Base-by-base conservation (phyloP, 2,797 vertebrate genomes). In the Lophius americanus region DNA sequence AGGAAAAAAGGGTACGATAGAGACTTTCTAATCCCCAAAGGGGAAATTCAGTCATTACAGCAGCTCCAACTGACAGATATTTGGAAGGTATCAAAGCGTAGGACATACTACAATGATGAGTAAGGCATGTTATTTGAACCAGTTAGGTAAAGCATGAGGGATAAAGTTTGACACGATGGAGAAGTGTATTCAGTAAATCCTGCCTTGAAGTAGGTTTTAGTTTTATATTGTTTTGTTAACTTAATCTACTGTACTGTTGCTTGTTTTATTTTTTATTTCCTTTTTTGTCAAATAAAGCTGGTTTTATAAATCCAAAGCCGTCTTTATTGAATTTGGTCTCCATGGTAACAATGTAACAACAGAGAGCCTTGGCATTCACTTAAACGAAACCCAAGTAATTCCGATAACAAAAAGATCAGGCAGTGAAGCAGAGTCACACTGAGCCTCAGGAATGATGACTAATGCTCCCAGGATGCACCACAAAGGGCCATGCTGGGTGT, bases 371-470 rank as follows among this genome's bases (percentile, higher is more conserved):
- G 38, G 69, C 53, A 9, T 14, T 61, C 66, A 68, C 67, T 55
- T 37, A 57, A 68, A 64, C 48, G 60, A 61, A 51, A 41, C n/a
- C 9, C 12, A 72, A 58, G 11, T 56, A 42, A 48, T 58, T 12
- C 49, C 35, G 66, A 70, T 47, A 23, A 23, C 9, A 37, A 54
- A 61, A 51, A 51, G 53, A 38, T 49, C 56, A 51, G 63, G 57
- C 42, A 35, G 55, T 5, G 14, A 43, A 32, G 59, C 49, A 9
- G 57, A 66, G 58, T 55, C 44, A 14, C 54, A 41, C 51, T 11
- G 51, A 63, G 61, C n/a, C 37, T 56, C 49, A 14, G 65, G 69
- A 47, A 43, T n/a, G 69, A 61, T 82, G 85, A 88, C 65, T 82
- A 60, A 71, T 23, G 50, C 72, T 77, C 51, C 67, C 52, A 64